Evolutionary conservation across 2,888 invertebrate species (phyloP), one percentile per base, ranked within the genome.

Genomic region (Nephrotoma appendiculata): DNA sequence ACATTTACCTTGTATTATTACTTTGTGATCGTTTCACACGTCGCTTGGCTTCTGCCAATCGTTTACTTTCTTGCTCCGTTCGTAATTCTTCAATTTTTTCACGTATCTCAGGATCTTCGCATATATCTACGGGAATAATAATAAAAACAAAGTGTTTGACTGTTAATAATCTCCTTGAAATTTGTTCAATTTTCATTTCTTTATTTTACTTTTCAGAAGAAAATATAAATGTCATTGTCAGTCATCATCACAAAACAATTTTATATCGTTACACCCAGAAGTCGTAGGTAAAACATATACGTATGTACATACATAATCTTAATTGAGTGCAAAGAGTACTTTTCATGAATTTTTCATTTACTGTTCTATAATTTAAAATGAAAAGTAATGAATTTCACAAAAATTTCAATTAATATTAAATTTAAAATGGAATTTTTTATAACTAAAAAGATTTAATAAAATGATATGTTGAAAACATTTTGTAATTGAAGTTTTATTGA

Each of bases 51-150:
- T 91, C 91, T 57, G 92, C 92, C 88, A 94, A 92, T 89, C 94
- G 93, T 90, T 95, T 95, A 88, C 94, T 95, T 91, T 98, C 98
- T 90, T 98, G 97, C 90, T 99, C 98, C 9, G 95, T 96, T 90
- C 96, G 95, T 87, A 99, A 92, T 89, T 98, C 96, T 88, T 96
- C 92, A 88, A 99, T 97, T 88, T 98, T 94, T 89, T 96, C 97
- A 88, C 98, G 95, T 90, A 99, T 94, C 91, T 98, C 98, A 0
- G 96, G 96, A 92, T 99, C 98, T 91, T 99, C 98, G 91, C 98
- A 98, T 89, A 99, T 98, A 91, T 98, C 98, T 98, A 89, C 0
- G 48, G 5, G 44, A 31, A 71, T 31, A 57, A 15, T 57, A 15
- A 15, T 52, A 44, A 44, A 44, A 44, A 44, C 44, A 57, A 15